Conservation (phyloP, 2,797 vertebrate species). For the Ptychadena robeensis region DNA sequence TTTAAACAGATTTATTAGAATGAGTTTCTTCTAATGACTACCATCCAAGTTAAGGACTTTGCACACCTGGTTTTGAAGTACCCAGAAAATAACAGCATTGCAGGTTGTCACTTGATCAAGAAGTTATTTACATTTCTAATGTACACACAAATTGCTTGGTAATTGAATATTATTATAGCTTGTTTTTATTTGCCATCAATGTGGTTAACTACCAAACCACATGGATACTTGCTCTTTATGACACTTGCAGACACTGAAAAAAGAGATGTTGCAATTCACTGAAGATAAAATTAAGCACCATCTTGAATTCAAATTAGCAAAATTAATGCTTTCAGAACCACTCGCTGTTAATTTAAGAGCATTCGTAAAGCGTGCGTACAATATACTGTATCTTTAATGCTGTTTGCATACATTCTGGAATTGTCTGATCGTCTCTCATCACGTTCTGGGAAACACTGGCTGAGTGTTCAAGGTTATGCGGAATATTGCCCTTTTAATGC, state of each 20-base stretch:
- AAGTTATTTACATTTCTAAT: slow-evolving; percentile 36
- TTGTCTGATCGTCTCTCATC: slow-evolving; percentile 51
- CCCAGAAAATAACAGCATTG: slow-evolving; percentile 8
- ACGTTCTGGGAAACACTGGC: slow-evolving; percentile 47
- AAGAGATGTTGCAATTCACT: slow-evolving; percentile 70
- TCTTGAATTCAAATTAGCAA: slow-evolving; percentile 72
- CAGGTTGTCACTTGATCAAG: slow-evolving; percentile 1
- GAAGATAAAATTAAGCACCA: slow-evolving; percentile 75
- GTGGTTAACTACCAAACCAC: slow-evolving; percentile 30
- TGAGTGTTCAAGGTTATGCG: slow-evolving; percentile 57
- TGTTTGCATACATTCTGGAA: slow-evolving; percentile 55
- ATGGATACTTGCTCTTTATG: slow-evolving; percentile 75
- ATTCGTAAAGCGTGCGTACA: slow-evolving; percentile 6
- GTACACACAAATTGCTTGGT: slow-evolving; percentile 27
- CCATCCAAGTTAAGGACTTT: too few species aligned
- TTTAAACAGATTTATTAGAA: too few species aligned
- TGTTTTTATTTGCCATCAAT: slow-evolving; percentile 17
- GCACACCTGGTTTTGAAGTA: not conserved
- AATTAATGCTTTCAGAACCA: slow-evolving; percentile 64
- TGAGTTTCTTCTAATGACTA: too few species aligned
- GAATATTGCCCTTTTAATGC: slow-evolving; percentile 65
- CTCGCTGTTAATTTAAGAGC: slow-evolving; percentile 45
- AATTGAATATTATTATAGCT: slow-evolving; percentile 38
- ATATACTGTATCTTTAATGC: slow-evolving; percentile 31
- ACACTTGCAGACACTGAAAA: slow-evolving; percentile 63